Base-by-base conservation (phyloP, 2,113 vertebrate genomes). In the Aptenodytes patagonicus region DNA sequence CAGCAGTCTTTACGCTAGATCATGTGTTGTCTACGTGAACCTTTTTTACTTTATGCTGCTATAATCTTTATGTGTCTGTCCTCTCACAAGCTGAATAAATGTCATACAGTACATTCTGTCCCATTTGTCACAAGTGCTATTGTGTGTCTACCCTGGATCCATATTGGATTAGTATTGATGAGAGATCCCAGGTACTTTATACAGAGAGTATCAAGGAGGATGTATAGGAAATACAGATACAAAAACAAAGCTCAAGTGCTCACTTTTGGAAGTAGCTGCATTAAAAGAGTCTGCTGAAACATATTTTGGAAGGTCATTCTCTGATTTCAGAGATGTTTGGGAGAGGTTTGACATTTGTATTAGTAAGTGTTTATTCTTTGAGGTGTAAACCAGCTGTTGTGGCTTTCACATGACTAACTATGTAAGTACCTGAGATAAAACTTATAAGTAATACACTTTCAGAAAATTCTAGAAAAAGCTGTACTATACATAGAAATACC, bases 361-460 rank as follows among this genome's bases (percentile, higher is more conserved):
- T 91, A 61, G 22, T 54, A 91, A 90, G 69, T 93, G 54, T 89
- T 93, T 95, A 70, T 87, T 76, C 31, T 84, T 72, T 90, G 78
- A 82, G 57, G 88, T 78, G 57, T 83, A 94, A 94, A 92, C 54
- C 75, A 93, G 85, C 79, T 88, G 46, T 77, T 95, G 64, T 90
- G 87, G 51, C 73, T 94, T 85, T 85, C 32, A 85, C 21, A 26
- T 66, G 66, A 83, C 69, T 73, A 61, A 47, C 47, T 65, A 8
- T 32, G 3, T 29, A 55, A 84, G 17, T 34, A 85, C 77, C 49
- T 47, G 49, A 77, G 29, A 57, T 62, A 87, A 91, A 95, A 91
- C 28, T 84, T 83, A 2, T 6, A 34, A 73, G 24, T 83, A 81
- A 93, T 66, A 62, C 10, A 15, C 36, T 71, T 91, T 15, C 40